phyloP scores from a whole-genome alignment of 53 echinoderm and acorn worm genomes.

The Mesocentrotus franciscanus region DNA sequence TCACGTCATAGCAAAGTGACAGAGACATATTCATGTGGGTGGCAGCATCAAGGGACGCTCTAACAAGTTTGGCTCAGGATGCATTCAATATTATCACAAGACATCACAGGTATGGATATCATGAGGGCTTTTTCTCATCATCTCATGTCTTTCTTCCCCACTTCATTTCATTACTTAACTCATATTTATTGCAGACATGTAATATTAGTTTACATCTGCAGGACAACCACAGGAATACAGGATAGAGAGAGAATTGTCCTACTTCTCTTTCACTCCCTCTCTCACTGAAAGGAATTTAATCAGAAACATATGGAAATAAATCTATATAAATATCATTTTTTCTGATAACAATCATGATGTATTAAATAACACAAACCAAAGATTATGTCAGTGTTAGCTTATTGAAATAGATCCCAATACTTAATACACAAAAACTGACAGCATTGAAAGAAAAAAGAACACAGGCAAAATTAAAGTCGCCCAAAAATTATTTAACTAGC shows the following conservation, averaged over 20 bases:
- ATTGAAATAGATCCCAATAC: no score
- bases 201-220: conserved; percentile 14
- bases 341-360: not conserved
- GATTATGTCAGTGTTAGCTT: not conserved
- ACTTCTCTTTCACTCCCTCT: not conserved
- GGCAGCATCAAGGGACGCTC: conserved; percentile 44
- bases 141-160: conserved; percentile 43
- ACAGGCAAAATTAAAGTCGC: no score
- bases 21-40: conserved; percentile 42
- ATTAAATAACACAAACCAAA: not conserved
- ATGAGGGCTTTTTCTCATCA: not conserved
- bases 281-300: not conserved
- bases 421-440: no score
- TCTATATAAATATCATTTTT: not conserved
- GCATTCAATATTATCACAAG: conserved; percentile 46
- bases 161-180: conserved; percentile 52
- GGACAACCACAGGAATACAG: not conserved
- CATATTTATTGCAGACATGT: conserved; percentile 15
- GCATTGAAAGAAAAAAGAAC: no score
- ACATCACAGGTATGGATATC: conserved; percentile 32
- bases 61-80: conserved; percentile 47
- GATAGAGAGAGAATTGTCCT: not conserved
- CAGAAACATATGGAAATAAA: not conserved
- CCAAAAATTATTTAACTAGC: not conserved
- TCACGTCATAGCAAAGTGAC: conserved; percentile 43